phyloP scores from a whole-genome alignment of 37 sponge, comb jelly and placozoan genomes.

The Diacarnus erythraeanus region DNA sequence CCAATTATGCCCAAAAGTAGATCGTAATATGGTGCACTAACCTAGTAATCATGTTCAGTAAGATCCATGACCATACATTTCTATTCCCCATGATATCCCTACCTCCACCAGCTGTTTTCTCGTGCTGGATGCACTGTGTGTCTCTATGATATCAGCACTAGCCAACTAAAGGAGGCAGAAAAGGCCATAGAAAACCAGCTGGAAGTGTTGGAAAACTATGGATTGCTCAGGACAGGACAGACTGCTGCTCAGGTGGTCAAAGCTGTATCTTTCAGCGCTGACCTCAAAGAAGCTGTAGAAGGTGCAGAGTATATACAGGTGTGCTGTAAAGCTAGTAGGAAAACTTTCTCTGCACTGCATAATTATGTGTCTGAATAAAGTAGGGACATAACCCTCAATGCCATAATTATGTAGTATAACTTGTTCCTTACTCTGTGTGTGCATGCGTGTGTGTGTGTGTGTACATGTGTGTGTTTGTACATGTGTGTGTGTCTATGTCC shows the following conservation, averaged over 20 bases:
- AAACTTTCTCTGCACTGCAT: too few species aligned
- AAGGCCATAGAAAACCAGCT: slow-evolving; percentile 56
- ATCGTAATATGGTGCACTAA: too few species aligned
- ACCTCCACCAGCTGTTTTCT: slow-evolving; percentile 75
- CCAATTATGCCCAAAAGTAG: too few species aligned
- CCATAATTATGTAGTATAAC: background rate
- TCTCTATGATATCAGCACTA: slow-evolving; percentile 69
- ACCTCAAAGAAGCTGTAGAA: slow-evolving; percentile 63
- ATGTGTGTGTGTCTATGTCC: background rate
- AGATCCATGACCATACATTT: background rate
- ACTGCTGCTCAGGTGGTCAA: slow-evolving; percentile 44
- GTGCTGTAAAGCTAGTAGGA: too few species aligned
- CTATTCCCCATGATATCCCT: background rate
- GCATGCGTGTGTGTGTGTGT: background rate
- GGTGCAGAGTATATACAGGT: slow-evolving; percentile 86
- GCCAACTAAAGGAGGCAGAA: slow-evolving; percentile 71
- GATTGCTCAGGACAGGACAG: slow-evolving; percentile 60
- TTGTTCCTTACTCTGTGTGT: background rate
- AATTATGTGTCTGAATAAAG: too few species aligned
- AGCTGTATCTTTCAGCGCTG: slow-evolving; percentile 18
- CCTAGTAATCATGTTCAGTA: too few species aligned
- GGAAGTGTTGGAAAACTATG: slow-evolving; percentile 51
- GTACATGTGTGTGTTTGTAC: too few species aligned
- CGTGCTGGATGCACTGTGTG: slow-evolving; percentile 68
- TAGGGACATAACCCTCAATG: too few species aligned